Evolutionary conservation across 2,888 invertebrate species (phyloP).

Genomic region (Agrochola circellaris): DNA sequence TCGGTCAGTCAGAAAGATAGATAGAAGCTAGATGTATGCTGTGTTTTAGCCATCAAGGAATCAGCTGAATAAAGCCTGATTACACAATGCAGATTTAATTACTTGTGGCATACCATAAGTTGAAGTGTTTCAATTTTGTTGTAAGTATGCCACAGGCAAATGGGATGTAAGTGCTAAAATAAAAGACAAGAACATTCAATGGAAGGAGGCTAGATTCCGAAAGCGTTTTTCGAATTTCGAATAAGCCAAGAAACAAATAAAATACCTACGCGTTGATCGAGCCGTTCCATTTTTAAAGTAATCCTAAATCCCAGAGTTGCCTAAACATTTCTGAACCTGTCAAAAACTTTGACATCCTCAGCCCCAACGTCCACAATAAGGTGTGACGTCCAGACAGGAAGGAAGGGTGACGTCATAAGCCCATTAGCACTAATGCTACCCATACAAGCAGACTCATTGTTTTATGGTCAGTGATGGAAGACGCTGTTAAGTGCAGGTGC

Average conservation of each 20-base stretch:
- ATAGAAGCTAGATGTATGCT: too few species aligned
- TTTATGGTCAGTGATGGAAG: constrained; percentile 67
- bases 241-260: not conserved
- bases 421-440: constrained; percentile 83
- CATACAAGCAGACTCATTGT: constrained; percentile 70
- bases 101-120: too few species aligned
- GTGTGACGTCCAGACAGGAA: constrained; percentile 74
- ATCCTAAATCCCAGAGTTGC: too few species aligned
- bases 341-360: constrained; percentile 51
- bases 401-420: constrained; percentile 82
- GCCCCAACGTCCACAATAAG: constrained; percentile 58
- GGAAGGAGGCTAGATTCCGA: not conserved
- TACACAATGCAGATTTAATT: too few species aligned
- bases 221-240: not conserved
- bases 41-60: not conserved
- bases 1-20: too few species aligned
- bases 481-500: constrained; percentile 59
- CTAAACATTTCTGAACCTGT: not conserved
- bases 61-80: too few species aligned
- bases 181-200: not conserved
- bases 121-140: too few species aligned
- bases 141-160: too few species aligned
- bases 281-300: not conserved
- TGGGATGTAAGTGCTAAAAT: not conserved
- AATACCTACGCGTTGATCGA: not conserved